Evolutionary conservation across 2,113 vertebrate species (phyloP).

Genomic region (Percina caprodes): DNA sequence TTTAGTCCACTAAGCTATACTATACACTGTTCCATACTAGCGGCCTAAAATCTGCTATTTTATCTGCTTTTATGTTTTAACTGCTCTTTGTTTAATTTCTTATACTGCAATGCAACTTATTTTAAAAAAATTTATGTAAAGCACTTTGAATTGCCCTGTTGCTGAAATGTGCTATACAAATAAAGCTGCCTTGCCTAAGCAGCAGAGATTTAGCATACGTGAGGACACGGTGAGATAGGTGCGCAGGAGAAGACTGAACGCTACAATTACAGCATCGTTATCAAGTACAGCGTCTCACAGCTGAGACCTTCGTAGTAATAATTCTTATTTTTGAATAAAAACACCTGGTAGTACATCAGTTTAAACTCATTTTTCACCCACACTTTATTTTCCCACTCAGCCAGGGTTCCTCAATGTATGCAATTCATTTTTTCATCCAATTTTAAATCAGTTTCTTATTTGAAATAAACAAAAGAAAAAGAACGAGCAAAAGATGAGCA

Average conservation of each 20-base stretch:
- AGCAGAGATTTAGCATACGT: conserved; percentile 1
- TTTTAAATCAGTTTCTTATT: neutral
- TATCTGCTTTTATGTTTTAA: too few species aligned
- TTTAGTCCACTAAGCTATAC: neutral
- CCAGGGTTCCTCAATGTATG: neutral
- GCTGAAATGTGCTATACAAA: too few species aligned
- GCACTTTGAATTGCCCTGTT: too few species aligned
- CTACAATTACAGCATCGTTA: neutral
- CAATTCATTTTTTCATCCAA: neutral
- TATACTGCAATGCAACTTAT: too few species aligned
- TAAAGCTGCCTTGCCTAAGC: neutral
- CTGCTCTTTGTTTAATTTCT: too few species aligned
- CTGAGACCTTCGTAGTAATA: conserved; percentile 8
- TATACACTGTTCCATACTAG: too few species aligned
- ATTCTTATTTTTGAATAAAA: neutral
- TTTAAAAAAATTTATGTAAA: too few species aligned
- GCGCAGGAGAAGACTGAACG: neutral
- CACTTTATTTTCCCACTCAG: neutral
- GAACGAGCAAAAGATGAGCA: neutral
- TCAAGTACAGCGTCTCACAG: neutral
- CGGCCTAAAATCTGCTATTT: too few species aligned
- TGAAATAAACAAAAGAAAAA: neutral
- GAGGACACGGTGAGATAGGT: conserved; percentile 13
- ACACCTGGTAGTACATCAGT: neutral
- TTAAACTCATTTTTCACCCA: neutral